phyloP scores from a whole-genome alignment of 2,113 vertebrate genomes.

The Poecilia latipinna region DNA sequence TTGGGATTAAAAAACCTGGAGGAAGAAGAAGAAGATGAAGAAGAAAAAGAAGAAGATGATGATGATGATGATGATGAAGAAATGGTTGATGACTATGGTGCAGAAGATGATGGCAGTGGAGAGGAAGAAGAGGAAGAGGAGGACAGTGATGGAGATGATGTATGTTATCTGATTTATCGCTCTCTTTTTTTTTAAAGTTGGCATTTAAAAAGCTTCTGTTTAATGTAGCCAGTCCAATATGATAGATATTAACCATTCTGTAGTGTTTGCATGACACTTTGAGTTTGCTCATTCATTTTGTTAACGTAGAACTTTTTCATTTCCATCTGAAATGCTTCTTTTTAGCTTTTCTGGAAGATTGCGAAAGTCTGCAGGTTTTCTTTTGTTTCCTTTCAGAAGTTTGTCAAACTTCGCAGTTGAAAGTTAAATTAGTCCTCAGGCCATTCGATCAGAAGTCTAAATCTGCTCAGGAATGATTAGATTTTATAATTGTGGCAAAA shows the following conservation, averaged over 20 bases:
- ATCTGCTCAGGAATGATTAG: not conserved
- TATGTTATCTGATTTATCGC: constrained; percentile 42
- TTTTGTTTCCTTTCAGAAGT: not conserved
- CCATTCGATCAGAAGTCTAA: not conserved
- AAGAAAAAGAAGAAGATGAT: not conserved
- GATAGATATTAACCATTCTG: not conserved
- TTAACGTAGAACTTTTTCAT: not conserved
- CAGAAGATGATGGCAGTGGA: constrained; percentile 69
- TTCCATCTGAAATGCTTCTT: not conserved
- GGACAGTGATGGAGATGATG: constrained; percentile 78
- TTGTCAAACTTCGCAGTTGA: not conserved
- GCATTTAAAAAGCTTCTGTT: no score
- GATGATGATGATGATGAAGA: constrained; percentile 84
- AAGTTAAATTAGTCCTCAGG: no score
- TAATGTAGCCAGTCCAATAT: no score
- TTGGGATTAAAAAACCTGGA: constrained; percentile 28
- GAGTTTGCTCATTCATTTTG: not conserved
- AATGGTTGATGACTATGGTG: constrained; percentile 90
- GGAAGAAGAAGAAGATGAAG: not conserved
- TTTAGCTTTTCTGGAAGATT: not conserved
- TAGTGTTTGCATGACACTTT: not conserved
- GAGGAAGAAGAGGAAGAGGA: constrained; percentile 66
- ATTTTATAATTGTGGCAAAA: not conserved
- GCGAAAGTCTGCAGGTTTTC: no score
- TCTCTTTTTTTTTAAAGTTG: not conserved